Conservation (phyloP, 2,888 invertebrate genomes). For the Anoplius nigerrimus region DNA sequence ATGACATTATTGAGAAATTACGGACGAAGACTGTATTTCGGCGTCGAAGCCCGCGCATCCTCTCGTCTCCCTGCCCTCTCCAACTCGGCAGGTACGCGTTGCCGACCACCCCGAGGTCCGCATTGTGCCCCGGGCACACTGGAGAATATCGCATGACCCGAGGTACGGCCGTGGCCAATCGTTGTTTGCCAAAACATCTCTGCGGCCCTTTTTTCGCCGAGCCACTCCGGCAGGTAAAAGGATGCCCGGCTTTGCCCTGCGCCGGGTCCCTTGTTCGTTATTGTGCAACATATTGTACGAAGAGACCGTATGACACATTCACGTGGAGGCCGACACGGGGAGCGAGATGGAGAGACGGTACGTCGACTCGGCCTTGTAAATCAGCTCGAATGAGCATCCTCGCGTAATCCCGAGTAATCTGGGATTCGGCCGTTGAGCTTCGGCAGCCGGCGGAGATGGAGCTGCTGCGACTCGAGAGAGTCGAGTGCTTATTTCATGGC, state of each 20-base stretch:
- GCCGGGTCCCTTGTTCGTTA: slow-evolving; percentile 39
- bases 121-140: neutral
- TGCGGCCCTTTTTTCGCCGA: slow-evolving; percentile 17
- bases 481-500: slow-evolving; percentile 49
- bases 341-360: slow-evolving; percentile 21
- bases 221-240: slow-evolving; percentile 30
- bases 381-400: slow-evolving; percentile 70
- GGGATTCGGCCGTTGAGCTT: slow-evolving; percentile 62
- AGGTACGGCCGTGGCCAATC: slow-evolving; percentile 51
- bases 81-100: too few species aligned
- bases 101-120: too few species aligned
- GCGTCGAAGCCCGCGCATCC: too few species aligned
- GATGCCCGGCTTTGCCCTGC: slow-evolving; percentile 26
- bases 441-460: slow-evolving; percentile 63
- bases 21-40: too few species aligned
- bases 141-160: slow-evolving; percentile 28
- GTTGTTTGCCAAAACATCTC: slow-evolving; percentile 53
- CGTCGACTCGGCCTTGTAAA: slow-evolving; percentile 65
- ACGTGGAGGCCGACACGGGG: slow-evolving; percentile 27
- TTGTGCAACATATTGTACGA: slow-evolving; percentile 48
- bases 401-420: slow-evolving; percentile 71
- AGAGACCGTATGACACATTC: slow-evolving; percentile 30
- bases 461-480: slow-evolving; percentile 7
- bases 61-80: too few species aligned
- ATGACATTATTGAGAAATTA: neutral